Base-by-base conservation (phyloP, 2,797 vertebrate genomes). In the Dicrostonyx torquatus region DNA sequence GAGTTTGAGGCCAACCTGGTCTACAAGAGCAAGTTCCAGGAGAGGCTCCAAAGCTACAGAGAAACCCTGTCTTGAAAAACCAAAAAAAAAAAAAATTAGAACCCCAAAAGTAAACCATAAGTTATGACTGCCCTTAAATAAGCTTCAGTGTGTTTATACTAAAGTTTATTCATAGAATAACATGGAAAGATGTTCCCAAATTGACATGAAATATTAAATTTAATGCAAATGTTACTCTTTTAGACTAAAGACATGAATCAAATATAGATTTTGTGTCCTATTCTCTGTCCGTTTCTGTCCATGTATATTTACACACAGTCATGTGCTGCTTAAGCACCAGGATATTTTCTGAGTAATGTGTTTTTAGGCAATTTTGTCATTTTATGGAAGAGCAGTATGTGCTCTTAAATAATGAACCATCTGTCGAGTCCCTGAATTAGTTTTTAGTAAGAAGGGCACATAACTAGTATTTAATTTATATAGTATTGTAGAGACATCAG, bases 71-170 rank as follows among this genome's bases (percentile, higher is more conserved):
- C 43, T 43, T 43, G 43, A 43, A 43, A 43, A 43, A 43, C 43
- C 3, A 43, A 43, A 43, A 43, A 3, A 43, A 43, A 43, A 43
- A 43, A 3, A 43, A 43, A 43, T 43, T 43, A 43, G 43, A 43
- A 43, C 43, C 85, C 91, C 48, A 92, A 58, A 87, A 48, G 13
- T 87, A 92, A 97, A 96, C 62, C 11, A 17, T 90, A 45, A 24
- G 3, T 94, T 62, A 89, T 90, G 20, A 73, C 43, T 90, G 86
- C 45, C 76, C 7, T 87, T 62, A 3, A 84, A 87, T 11, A 88
- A 60, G 6, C 48, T 9, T 95, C 1, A 68, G 15, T 55, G 80
- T 85, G 92, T 96, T 92, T n/a, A 90, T 62, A 80, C 82, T 80
- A 93, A 93, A 80, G 1, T 83, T 94, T 89, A 86, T 94, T 58